Conservation (phyloP, 1,140 invertebrate genomes). For the Magallana ariakensis region DNA sequence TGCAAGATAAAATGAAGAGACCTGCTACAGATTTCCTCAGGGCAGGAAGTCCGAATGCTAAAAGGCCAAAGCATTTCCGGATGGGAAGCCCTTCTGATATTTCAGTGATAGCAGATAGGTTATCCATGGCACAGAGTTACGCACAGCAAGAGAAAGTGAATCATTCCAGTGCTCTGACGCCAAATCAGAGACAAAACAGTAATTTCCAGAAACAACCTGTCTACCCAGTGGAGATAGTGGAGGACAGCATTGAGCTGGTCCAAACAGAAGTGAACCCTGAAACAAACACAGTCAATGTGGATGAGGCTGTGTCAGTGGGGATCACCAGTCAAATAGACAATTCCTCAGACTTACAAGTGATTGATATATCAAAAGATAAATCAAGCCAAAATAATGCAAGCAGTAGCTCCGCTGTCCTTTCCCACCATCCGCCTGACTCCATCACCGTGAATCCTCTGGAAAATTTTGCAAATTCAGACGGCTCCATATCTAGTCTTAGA, state of each 20-base stretch:
- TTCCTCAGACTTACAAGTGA: conserved; percentile 51
- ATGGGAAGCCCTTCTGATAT: conserved; percentile 26
- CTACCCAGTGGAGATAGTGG: conserved; percentile 48
- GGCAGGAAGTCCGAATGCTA: conserved; percentile 41
- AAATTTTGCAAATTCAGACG: conserved; percentile 2
- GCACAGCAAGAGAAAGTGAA: conserved; percentile 9
- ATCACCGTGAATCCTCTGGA: conserved; percentile 29
- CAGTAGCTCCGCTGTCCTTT: not conserved
- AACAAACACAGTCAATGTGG: conserved; percentile 4
- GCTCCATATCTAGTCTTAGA: not conserved
- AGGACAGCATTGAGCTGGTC: conserved; percentile 58
- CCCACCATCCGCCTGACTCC: not conserved
- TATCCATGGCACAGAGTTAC: conserved; percentile 34
- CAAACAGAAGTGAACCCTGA: conserved; percentile 44
- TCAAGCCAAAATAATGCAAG: not conserved
- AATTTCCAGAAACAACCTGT: conserved; percentile 43
- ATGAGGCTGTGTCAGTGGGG: conserved; percentile 49
- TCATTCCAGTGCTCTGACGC: not conserved
- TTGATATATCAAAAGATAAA: conserved; percentile 45
- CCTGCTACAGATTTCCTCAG: conserved; percentile 39
- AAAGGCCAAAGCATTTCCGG: conserved; percentile 36
- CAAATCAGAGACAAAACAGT: conserved; percentile 33
- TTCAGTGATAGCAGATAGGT: conserved; percentile 35
- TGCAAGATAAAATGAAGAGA: conserved; percentile 45
- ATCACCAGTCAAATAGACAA: conserved; percentile 52